These are phyloP conservation scores for Narcine bancroftii DNA, from an alignment of 2,113 vertebrate species.

Conservation along the genomic window DNA sequence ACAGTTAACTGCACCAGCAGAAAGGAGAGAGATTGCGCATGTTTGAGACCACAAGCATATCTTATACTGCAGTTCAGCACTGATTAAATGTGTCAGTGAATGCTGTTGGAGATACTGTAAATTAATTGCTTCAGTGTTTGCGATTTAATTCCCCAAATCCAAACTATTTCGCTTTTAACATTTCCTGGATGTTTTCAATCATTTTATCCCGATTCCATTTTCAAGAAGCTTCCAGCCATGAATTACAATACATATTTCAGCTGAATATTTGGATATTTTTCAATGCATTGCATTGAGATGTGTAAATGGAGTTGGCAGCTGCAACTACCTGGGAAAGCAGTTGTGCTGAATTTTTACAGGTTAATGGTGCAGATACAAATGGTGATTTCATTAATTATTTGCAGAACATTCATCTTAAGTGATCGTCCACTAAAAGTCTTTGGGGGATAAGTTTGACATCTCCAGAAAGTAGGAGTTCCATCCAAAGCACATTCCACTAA, in stretches of 20 bases:
- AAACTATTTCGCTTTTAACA: background rate
- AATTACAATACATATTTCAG: background rate
- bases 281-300: background rate
- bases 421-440: background rate
- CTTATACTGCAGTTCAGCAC: background rate
- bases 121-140: background rate
- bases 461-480: too few species aligned
- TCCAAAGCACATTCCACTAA: too few species aligned
- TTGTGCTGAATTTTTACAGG: background rate
- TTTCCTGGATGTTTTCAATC: background rate
- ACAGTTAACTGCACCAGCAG: background rate
- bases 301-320: background rate
- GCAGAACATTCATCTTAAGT: background rate
- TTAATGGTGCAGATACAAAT: background rate
- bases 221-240: background rate
- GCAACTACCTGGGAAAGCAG: background rate
- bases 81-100: slow-evolving; percentile 7
- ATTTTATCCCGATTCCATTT: slow-evolving; percentile 2
- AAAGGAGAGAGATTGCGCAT: background rate
- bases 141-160: background rate
- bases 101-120: background rate
- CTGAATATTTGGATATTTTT: background rate
- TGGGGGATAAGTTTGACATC: too few species aligned
- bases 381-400: background rate
- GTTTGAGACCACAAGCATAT: background rate